These are phyloP conservation scores for Lucinisca nassula DNA, from an alignment of 2,888 invertebrate genomes.

Conservation along the genomic window DNA sequence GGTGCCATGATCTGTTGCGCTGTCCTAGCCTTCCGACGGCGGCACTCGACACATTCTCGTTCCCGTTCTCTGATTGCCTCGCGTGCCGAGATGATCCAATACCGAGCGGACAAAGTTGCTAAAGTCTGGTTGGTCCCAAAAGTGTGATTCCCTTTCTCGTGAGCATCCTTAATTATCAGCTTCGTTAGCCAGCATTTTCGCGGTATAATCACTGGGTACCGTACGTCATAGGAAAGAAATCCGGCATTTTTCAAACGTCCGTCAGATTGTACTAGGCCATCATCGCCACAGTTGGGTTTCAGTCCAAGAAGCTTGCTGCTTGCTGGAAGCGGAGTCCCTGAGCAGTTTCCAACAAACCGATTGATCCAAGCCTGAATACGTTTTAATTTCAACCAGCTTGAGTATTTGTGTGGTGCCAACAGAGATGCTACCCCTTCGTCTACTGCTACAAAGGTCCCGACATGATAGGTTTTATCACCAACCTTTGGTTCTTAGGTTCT, in stretches of 20 bases:
- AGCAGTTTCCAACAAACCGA: conserved; percentile 44
- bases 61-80: conserved; percentile 49
- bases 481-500: neutral
- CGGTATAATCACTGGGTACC: conserved; percentile 59
- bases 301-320: conserved; percentile 40
- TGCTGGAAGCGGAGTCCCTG: neutral
- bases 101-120: conserved; percentile 38
- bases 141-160: conserved; percentile 40
- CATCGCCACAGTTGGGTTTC: conserved; percentile 43
- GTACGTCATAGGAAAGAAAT: conserved; percentile 43
- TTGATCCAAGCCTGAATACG: conserved; percentile 31
- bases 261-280: conserved; percentile 32
- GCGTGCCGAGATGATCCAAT: conserved; percentile 53
- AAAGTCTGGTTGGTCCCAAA: conserved; percentile 57
- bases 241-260: conserved; percentile 43
- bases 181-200: conserved; percentile 50
- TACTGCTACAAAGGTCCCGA: neutral
- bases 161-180: conserved; percentile 57
- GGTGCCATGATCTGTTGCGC: conserved; percentile 54
- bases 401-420: neutral
- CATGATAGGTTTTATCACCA: neutral
- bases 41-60: conserved; percentile 43
- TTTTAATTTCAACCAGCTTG: conserved; percentile 25
- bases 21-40: conserved; percentile 25
- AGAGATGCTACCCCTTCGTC: neutral